Evolutionary conservation across 1,140 invertebrate species (phyloP).

Genomic region (Orchesella cincta): DNA sequence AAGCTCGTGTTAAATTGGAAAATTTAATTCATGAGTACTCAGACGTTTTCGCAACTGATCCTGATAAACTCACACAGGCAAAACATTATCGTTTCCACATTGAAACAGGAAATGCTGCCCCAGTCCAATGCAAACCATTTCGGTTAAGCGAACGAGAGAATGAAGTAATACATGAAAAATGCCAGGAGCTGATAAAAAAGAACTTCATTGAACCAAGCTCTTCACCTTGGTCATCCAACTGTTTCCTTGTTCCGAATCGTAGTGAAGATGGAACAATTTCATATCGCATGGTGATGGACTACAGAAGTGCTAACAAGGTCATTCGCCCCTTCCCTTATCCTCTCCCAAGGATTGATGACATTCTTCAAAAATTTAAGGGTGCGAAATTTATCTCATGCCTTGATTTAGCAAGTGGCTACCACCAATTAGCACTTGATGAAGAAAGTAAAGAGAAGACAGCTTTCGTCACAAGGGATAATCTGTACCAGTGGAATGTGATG

Average conservation of each 20-base stretch:
- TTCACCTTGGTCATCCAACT: background rate
- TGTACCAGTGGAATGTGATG: background rate
- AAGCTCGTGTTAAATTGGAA: background rate
- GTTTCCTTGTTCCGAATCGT: constrained; percentile 1
- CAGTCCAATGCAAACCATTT: background rate
- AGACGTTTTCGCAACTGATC: background rate
- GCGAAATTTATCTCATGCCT: constrained; percentile 58
- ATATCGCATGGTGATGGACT: constrained; percentile 6
- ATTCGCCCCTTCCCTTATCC: constrained; percentile 55
- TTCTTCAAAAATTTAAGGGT: constrained; percentile 57
- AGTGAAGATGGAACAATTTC: constrained; percentile 18
- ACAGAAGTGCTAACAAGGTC: constrained; percentile 1
- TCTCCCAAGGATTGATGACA: constrained; percentile 60
- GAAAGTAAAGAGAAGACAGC: constrained; percentile 58
- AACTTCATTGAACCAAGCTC: background rate
- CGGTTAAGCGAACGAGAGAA: background rate
- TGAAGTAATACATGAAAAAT: background rate
- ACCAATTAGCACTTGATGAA: constrained; percentile 58
- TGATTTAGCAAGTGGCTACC: constrained; percentile 60
- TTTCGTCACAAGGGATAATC: constrained; percentile 51
- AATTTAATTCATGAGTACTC: background rate
- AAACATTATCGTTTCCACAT: constrained; percentile 22
- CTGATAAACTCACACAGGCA: background rate
- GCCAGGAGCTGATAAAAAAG: background rate
- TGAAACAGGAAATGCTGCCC: background rate